Evolutionary conservation across 2,797 vertebrate genomes (phyloP), one percentile per base, ranked within the genome.

Genomic region (Dromococcyx pavoninus): DNA sequence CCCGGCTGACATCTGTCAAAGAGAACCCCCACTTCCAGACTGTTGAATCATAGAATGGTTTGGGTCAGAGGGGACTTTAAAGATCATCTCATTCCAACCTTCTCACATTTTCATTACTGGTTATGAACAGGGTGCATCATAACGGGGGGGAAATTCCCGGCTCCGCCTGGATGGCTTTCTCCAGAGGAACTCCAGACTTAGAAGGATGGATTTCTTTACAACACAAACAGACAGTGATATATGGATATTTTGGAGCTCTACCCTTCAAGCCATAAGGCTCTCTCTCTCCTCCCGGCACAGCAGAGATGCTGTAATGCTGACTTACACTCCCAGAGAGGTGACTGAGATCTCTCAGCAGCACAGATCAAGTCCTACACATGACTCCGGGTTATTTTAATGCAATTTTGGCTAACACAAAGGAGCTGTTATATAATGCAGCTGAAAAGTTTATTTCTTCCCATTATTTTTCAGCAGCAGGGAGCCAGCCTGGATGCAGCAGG

Each of bases 391-490:
- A 75, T 84, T 94, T 88, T n/a, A 74, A 87, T 1, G 43, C 61
- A 53, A 54, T 96, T 87, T 17, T 19, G 41, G 51, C 81, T 89
- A 69, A 93, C 81, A 91, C 75, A 89, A 91, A 70, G 50, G 19
- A 61, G 58, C 4, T 3, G 19, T 96, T 95, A 89, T 1, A 56
- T 89, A 95, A 93, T 0, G 16, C 51, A 80, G 56, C 28, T 27
- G 33, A 28, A 88, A 97, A 95, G 81, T 95, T 95, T 80, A 88
- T 89, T 91, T 75, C 85, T 77, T 54, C 46, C 54, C 32, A 2
- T n/a, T 73, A 64, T 73, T 51, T 44, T 58, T 35, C 19, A 53
- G 60, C 57, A 77, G 54, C 65, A 50, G 83, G 71, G 30, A 87
- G 66, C 56, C 50, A 21, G n/a, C 9, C 37, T 35, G 9, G 44